Conservation (phyloP, 1,140 invertebrate species). For the Sinella curviseta region DNA sequence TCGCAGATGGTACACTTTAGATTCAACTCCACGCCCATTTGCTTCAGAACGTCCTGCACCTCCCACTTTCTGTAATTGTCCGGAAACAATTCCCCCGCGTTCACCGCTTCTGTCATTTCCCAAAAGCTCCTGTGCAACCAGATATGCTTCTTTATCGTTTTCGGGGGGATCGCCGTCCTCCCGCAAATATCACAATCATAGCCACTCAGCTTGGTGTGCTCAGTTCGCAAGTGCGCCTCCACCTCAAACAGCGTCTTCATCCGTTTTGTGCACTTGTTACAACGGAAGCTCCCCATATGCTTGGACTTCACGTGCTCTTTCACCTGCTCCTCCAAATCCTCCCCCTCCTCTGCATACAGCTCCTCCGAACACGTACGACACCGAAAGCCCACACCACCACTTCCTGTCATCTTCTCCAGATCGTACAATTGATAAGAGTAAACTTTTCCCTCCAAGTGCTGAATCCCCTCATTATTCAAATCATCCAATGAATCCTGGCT, state of each 20-base stretch:
- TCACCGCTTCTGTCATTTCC: not conserved
- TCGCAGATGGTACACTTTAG: not conserved
- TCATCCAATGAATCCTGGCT: not conserved
- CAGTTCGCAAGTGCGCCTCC: too few species aligned
- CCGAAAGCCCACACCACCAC: not conserved
- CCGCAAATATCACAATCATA: not conserved
- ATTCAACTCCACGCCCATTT: not conserved
- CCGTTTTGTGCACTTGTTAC: too few species aligned
- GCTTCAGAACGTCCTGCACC: not conserved
- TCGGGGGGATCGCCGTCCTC: not conserved
- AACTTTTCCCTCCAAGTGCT: not conserved
- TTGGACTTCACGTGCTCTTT: too few species aligned
- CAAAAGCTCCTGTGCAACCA: not conserved
- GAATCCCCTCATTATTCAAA: not conserved
- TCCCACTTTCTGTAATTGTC: not conserved
- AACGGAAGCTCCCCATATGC: too few species aligned
- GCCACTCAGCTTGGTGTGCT: too few species aligned
- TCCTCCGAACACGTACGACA: not conserved
- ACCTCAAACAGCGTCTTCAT: too few species aligned
- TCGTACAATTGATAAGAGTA: not conserved
- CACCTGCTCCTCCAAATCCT: too few species aligned
- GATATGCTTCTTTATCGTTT: not conserved
- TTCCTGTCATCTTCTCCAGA: not conserved
- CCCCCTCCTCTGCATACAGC: not conserved
- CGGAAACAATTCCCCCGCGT: not conserved